phyloP scores from a whole-genome alignment of 2,113 vertebrate genomes.

The Cottus gobio region DNA sequence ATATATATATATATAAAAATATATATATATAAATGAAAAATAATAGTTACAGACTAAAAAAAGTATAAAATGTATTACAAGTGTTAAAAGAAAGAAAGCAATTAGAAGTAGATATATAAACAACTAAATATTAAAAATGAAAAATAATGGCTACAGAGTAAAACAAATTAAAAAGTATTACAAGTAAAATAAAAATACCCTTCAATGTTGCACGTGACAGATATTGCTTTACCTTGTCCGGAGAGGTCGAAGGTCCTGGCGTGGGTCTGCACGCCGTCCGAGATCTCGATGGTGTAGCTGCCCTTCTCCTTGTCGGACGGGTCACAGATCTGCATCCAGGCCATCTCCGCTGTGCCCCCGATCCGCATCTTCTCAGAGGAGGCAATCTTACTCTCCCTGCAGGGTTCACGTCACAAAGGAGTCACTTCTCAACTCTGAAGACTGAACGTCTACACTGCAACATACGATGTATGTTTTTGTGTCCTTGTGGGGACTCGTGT shows the following conservation, averaged over 20 bases:
- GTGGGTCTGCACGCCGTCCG: slow-evolving; percentile 86
- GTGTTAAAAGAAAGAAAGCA: neutral
- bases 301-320: slow-evolving; percentile 97
- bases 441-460: neutral
- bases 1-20: no score
- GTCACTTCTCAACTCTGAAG: neutral
- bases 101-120: neutral
- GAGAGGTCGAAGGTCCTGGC: slow-evolving; percentile 92
- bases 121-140: neutral
- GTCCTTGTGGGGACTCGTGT: no score
- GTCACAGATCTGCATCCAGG: slow-evolving; percentile 96
- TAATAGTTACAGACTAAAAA: no score
- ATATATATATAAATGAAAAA: no score
- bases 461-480: no score
- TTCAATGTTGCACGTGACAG: neutral
- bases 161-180: neutral
- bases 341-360: slow-evolving; percentile 90
- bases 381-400: slow-evolving; percentile 92
- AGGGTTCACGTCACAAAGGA: neutral
- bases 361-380: slow-evolving; percentile 96
- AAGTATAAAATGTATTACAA: no score
- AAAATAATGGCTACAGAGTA: neutral
- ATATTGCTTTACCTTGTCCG: slow-evolving; percentile 86
- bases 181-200: neutral
- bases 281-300: slow-evolving; percentile 93